Evolutionary conservation across 2,888 invertebrate species (phyloP), one percentile per base, ranked within the genome.

Genomic region (Nesidiocoris tenuis): DNA sequence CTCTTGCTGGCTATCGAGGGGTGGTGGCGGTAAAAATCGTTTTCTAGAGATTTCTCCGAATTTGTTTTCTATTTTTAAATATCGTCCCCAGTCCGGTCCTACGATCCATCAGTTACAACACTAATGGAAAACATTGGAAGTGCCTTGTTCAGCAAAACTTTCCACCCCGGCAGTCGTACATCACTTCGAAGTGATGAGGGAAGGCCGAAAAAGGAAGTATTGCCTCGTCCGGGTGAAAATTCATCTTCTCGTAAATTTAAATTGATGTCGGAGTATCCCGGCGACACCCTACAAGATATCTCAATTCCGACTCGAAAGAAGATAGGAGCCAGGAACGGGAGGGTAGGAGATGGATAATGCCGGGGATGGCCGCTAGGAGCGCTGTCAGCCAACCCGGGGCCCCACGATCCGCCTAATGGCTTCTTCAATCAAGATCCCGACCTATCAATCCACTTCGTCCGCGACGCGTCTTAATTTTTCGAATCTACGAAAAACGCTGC

Each of bases 401-500:
- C n/a, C n/a, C n/a, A n/a, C n/a, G n/a, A n/a, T n/a, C n/a, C n/a
- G 57, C 64, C 59, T 75, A 75, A 75, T 75, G 75, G 75, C 66
- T 75, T 67, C 75, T 67, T 66, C 75, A 75, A 75, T 75, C 75
- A 75, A 66, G 63, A 75, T 75, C 75, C 25, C 75, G 21, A 75
- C 75, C 75, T 59, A 75, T 75, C 75, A 75, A 75, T 75, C 75
- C 66, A 72, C 72, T 72, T 72, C 72, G 17, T 25, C 63, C 25
- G 72, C 39, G 72, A 63, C 54, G 39, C 72, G 72, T 72, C 72
- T 72, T 72, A 72, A 72, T 72, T 72, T 72, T 72, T 72, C 72
- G 59, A 70, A 70, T 22, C 55, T 59, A 7, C 3, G 19, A 59
- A 59, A 59, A 59, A 59, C n/a, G n/a, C 12, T 12, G 59, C 18